Evolutionary conservation across 2,797 vertebrate genomes (phyloP), one percentile per base, ranked within the genome.

Genomic region (Manis crassicaudata): DNA sequence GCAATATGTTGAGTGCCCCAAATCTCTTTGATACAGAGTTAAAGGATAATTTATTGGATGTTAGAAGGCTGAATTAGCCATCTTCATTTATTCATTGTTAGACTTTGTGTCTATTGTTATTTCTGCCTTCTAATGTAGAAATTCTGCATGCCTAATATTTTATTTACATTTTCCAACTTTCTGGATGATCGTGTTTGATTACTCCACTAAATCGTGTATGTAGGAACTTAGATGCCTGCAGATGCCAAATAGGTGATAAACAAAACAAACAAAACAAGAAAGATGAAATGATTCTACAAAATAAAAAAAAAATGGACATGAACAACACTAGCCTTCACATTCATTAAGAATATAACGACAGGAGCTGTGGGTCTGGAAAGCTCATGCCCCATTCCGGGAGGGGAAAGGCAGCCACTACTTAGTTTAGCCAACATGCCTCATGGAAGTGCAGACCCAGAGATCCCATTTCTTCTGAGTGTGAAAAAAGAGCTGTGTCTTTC

Each of bases 301-400:
- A 35, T 9, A 54, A 46, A 81, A 83, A 62, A 54, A 46, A 20
- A 72, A 40, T 52, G 65, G 46, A 72, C 65, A 40, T 25, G 81
- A 81, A 40, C 25, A 68, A 54, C 7, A 17, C 6, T 52, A 7
- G 18, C 73, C 13, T 32, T 52, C 17, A 52, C 21, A 29, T 52
- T 54, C 40, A 8, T 65, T 6, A 17, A 67, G 40, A 79, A 37
- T 1, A 21, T 0, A 29, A 32, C 25, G 29, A 37, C 14, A 7
- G 23, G 8, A 63, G 43, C 4, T 16, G 5, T n/a, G 18, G 20
- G 3, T 43, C 63, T 68, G 20, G 13, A 77, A 32, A 77, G 29
- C 5, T 10, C 56, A 5, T 13, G n/a, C 13, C 6, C 16, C 5
- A 6, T 20, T 1, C 23, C 27, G 52, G 17, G 10, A 11, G 20